Evolutionary conservation across 2,888 invertebrate genomes (phyloP), one percentile per base, ranked within the genome.

Genomic region (Amphipoea oculea): DNA sequence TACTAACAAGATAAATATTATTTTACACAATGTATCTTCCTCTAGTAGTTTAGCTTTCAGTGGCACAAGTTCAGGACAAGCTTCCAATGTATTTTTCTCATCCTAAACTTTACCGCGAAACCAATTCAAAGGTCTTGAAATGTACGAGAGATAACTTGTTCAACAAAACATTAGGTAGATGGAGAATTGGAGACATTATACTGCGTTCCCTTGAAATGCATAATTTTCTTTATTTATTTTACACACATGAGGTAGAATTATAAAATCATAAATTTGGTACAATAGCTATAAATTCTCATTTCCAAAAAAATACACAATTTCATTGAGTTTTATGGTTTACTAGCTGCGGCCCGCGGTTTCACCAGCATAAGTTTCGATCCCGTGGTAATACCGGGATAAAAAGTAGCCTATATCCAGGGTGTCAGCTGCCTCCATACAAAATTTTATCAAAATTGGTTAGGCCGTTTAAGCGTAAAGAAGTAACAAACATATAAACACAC

Each of bases 21-120:
- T 63, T 66, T 62, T 57, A 73, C 29, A 73, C 14, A 76, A 48
- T 68, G 14, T 71, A 51, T 82, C 57, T 36, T 73, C 9, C 23
- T 20, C 29, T 48, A 17, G 20, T 9, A 36, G 45, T 9, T 72
- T 11, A 20, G n/a, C 2, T 67, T 81, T 60, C 4, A 60, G 42
- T 45, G 0, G 36, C 11, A 45, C 23, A 54, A 65, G n/a, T 78
- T 63, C 23, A 42, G 36, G 3, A 17, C 54, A 63, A 79, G 14
- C 36, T 12, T n/a, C 36, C n/a, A 76, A 79, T 78, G 0, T 67
- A 29, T 66, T 4, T 60, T 51, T 78, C 2, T 51, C 57, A 60
- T 60, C 4, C 9, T 51, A 23, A 29, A 45, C 4, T 78, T 63
- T 78, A 17, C 40, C 29, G 7, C 29, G 40, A 42, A 36, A 40